These are phyloP conservation scores for Malacosoma neustria DNA, from an alignment of 2,888 invertebrate species.

Conservation along the genomic window DNA sequence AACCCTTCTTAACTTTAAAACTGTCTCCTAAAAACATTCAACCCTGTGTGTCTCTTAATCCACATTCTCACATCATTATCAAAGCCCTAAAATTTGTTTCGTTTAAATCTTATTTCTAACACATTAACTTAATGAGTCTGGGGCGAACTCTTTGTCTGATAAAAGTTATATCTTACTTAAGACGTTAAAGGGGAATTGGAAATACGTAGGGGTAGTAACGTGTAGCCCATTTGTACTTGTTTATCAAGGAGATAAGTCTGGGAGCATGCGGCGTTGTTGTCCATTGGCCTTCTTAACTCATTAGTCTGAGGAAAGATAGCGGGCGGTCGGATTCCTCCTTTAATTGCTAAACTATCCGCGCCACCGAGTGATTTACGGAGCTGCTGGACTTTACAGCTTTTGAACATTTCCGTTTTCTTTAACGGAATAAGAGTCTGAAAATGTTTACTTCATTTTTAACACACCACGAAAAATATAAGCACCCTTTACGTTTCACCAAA, in stretches of 20 bases:
- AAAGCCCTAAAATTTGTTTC: background rate
- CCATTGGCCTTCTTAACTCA: conserved; percentile 48
- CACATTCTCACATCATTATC: background rate
- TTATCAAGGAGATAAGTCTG: conserved; percentile 62
- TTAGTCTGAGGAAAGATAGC: conserved; percentile 56
- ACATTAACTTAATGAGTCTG: conserved; percentile 46
- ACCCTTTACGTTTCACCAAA: too few species aligned
- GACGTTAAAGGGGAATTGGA: conserved; percentile 54
- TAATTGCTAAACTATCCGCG: conserved; percentile 57
- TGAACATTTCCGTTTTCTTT: conserved; percentile 1
- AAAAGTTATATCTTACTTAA: conserved; percentile 53
- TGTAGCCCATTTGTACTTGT: conserved; percentile 66
- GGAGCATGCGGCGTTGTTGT: conserved; percentile 41
- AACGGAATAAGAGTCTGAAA: background rate
- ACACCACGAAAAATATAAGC: background rate
- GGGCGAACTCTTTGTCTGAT: conserved; percentile 45
- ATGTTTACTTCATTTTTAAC: too few species aligned
- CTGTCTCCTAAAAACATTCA: background rate
- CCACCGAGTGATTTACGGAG: conserved; percentile 38
- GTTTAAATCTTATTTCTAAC: conserved; percentile 18
- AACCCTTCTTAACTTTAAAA: background rate
- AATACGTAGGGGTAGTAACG: conserved; percentile 46
- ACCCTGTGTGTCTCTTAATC: background rate
- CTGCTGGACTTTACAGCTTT: background rate
- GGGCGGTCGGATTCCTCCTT: conserved; percentile 42